Conservation (phyloP, 2,888 invertebrate genomes). For the Chorisops tibialis region DNA sequence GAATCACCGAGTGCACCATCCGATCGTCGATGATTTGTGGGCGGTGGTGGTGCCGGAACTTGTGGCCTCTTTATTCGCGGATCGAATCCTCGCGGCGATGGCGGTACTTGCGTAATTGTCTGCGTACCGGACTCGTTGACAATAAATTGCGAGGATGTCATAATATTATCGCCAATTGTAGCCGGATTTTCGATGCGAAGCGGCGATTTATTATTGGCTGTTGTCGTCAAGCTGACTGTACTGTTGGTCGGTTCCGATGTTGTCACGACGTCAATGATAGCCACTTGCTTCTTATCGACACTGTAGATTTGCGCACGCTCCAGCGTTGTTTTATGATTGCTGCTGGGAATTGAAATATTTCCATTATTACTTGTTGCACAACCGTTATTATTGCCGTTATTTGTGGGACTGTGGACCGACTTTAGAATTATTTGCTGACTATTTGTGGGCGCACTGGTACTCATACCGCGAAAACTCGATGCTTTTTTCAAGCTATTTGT, state of each 20-base stretch:
- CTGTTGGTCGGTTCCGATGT: slow-evolving; percentile 17
- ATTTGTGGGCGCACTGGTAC: slow-evolving; percentile 17
- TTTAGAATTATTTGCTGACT: not conserved
- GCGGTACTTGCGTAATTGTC: slow-evolving; percentile 31
- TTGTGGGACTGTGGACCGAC: slow-evolving; percentile 17
- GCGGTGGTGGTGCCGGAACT: slow-evolving; percentile 35
- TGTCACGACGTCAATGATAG: slow-evolving; percentile 34
- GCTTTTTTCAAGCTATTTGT: slow-evolving; percentile 32
- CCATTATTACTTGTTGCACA: slow-evolving; percentile 24
- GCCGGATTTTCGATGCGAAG: slow-evolving; percentile 22
- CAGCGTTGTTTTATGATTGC: slow-evolving; percentile 32
- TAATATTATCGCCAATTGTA: slow-evolving; percentile 25
- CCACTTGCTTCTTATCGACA: slow-evolving; percentile 37
- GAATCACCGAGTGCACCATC: slow-evolving; percentile 32
- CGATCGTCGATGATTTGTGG: slow-evolving; percentile 33
- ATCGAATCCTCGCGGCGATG: slow-evolving; percentile 36
- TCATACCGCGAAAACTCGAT: slow-evolving; percentile 34
- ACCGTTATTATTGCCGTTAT: slow-evolving; percentile 19
- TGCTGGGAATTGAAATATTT: slow-evolving; percentile 23
- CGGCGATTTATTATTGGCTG: slow-evolving; percentile 13
- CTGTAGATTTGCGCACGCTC: slow-evolving; percentile 37
- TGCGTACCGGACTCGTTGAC: slow-evolving; percentile 27
- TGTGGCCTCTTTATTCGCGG: slow-evolving; percentile 36
- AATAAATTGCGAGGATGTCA: slow-evolving; percentile 19
- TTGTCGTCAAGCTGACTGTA: slow-evolving; percentile 10